phyloP scores from a whole-genome alignment of 2,797 vertebrate genomes.

The Zonotrichia albicollis region DNA sequence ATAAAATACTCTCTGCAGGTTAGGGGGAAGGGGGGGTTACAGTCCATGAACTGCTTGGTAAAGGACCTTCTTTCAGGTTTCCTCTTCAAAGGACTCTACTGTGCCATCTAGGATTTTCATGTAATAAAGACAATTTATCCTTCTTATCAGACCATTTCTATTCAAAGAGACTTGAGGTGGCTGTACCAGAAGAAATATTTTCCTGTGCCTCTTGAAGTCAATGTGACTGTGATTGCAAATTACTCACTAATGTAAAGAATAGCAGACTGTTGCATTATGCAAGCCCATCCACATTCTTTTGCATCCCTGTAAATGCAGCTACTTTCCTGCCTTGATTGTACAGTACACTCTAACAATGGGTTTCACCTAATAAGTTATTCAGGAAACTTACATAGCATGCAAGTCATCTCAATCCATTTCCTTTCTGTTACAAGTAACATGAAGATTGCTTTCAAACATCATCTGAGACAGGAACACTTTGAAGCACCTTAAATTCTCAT shows the following conservation, averaged over 20 bases:
- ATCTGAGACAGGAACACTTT: constrained; percentile 1
- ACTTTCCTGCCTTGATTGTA: constrained; percentile 5
- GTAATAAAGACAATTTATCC: neutral
- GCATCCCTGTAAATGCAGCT: neutral
- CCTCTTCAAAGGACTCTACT: neutral
- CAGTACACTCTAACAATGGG: neutral
- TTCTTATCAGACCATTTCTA: neutral
- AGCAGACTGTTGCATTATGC: constrained; percentile 52
- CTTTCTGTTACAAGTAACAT: constrained; percentile 41
- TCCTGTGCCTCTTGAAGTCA: neutral
- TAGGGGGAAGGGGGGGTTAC: neutral
- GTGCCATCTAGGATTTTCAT: neutral
- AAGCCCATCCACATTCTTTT: neutral
- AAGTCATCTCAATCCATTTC: neutral
- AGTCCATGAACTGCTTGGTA: neutral
- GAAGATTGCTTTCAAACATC: constrained; percentile 50
- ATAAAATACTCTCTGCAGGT: neutral
- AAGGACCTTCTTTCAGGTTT: neutral
- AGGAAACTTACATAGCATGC: constrained; percentile 19
- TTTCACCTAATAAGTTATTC: constrained; percentile 29
- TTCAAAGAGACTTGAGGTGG: constrained; percentile 1
- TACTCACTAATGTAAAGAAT: neutral
- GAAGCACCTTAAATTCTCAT: constrained; percentile 24
- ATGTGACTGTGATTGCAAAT: neutral
- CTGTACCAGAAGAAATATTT: neutral